Evolutionary conservation across 1,140 invertebrate genomes (phyloP).

Genomic region (Ips typographus): DNA sequence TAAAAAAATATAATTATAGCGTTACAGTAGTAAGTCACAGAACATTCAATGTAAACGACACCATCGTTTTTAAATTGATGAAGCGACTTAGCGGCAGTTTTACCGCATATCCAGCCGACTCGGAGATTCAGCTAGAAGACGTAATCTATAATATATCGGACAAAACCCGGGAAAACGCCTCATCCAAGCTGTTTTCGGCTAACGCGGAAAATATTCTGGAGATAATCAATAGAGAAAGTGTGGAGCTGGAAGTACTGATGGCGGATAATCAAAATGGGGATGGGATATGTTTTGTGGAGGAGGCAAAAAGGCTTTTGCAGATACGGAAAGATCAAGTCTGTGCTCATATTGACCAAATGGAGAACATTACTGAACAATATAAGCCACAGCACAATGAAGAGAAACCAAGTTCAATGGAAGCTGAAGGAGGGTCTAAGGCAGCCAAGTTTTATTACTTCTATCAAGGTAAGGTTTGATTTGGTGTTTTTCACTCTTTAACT

Average conservation of each 20-base stretch:
- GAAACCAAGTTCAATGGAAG: constrained; percentile 17
- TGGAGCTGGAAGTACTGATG: constrained; percentile 66
- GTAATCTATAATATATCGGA: constrained; percentile 56
- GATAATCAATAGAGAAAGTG: constrained; percentile 73
- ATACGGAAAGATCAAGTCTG: constrained; percentile 41
- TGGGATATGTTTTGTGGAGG: constrained; percentile 82
- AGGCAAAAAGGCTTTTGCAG: constrained; percentile 69
- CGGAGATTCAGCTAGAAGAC: constrained; percentile 39
- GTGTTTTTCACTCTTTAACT: not conserved
- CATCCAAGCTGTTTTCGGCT: constrained; percentile 80
- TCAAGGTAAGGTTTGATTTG: constrained; percentile 65
- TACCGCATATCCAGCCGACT: constrained; percentile 66
- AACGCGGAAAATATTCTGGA: constrained; percentile 60
- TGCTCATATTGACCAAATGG: not conserved
- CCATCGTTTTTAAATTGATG: constrained; percentile 84
- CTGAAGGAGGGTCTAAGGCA: constrained; percentile 17
- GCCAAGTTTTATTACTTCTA: constrained; percentile 69
- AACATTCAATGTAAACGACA: constrained; percentile 67
- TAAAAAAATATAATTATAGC: constrained; percentile 40
- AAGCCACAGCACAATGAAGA: too few species aligned
- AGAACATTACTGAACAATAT: too few species aligned
- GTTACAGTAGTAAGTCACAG: constrained; percentile 58
- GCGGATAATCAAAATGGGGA: constrained; percentile 71
- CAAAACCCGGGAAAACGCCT: constrained; percentile 52
- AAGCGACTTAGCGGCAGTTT: constrained; percentile 78